Base-by-base conservation (phyloP, 2,797 vertebrate genomes). In the Mormyrops attenuatus region DNA sequence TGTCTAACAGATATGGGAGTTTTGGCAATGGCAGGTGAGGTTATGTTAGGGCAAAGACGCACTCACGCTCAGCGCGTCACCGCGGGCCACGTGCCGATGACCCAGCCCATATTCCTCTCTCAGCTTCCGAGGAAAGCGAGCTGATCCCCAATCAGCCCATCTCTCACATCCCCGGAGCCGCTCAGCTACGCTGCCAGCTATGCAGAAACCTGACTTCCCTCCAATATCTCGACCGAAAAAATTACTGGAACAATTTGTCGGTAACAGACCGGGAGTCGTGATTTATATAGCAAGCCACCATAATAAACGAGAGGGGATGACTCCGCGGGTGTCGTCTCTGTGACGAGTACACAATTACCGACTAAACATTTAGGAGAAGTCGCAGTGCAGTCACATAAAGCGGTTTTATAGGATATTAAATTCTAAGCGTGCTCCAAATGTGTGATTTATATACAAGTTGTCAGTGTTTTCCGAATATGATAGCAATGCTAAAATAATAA, bases 271-370 rank as follows among this genome's bases (percentile, higher is more conserved):
- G 17, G 26, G 69, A 50, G 80, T 90, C 52, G 66, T 90, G 86
- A 90, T 88, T 80, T 88, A 90, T 90, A 82, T 82, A 90, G 86
- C 38, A 77, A 89, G 50, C 52, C 89, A 53, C 47, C 5, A 77
- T 87, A 53, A 89, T 87, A 87, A 87, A 73, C 22, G 22, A 44
- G 89, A 13, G 49, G 60, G 52, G 63, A 34, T 22, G 84, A 87
- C 15, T 87, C 20, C 5, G 63, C 30, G 17, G 85, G 38, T 73
- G 7, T 5, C 1, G 38, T 55, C 84, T 57, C 30, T 55, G 49
- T 13, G 85, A 57, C 52, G 89, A 89, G 60, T 26, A 63, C n/a
- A n/a, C 73, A 52, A 34, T 47, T 34, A 52, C 57, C 13, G 30
- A 17, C 41, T 63, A 49, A 57, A 57, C 50, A 85, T 49, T 85